phyloP scores from a whole-genome alignment of 2,888 invertebrate species.

The Nysson spinosus region DNA sequence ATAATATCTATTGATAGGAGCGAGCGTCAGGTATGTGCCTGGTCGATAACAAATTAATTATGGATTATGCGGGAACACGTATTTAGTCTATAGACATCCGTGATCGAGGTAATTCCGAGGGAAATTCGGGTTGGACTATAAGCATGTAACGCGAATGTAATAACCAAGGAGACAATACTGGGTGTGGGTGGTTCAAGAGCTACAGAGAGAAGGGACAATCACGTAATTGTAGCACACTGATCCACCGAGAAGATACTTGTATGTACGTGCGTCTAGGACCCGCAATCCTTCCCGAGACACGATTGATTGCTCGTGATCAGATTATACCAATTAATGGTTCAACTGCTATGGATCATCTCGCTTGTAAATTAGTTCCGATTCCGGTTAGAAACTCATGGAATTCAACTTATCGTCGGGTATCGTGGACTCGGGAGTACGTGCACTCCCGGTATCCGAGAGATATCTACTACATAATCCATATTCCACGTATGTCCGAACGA shows the following conservation, averaged over 20 bases:
- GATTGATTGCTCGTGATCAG: slow-evolving; percentile 61
- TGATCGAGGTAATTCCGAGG: slow-evolving; percentile 54
- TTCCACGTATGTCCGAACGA: slow-evolving; percentile 13
- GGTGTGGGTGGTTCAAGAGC: not conserved
- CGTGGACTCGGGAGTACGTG: slow-evolving; percentile 57
- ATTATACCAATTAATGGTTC: slow-evolving; percentile 63
- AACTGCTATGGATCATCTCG: slow-evolving; percentile 53
- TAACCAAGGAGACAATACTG: slow-evolving; percentile 54
- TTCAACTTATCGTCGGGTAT: slow-evolving; percentile 61
- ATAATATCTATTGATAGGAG: slow-evolving; percentile 30
- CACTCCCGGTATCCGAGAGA: slow-evolving; percentile 29
- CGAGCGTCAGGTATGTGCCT: slow-evolving; percentile 11
- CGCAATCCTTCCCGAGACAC: slow-evolving; percentile 43
- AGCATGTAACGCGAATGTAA: slow-evolving; percentile 59
- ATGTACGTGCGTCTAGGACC: slow-evolving; percentile 30
- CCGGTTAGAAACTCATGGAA: slow-evolving; percentile 56
- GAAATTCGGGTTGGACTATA: slow-evolving; percentile 45
- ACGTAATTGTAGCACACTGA: slow-evolving; percentile 57
- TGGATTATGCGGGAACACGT: slow-evolving; percentile 38
- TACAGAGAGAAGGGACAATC: slow-evolving; percentile 41
- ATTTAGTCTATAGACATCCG: slow-evolving; percentile 49
- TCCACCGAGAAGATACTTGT: slow-evolving; percentile 37
- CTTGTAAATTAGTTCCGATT: slow-evolving; percentile 63
- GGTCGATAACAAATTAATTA: slow-evolving; percentile 60
- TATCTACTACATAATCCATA: slow-evolving; percentile 30